These are phyloP conservation scores for Myotis vivesi DNA, from an alignment of 2,797 vertebrate species.

Conservation along the genomic window DNA sequence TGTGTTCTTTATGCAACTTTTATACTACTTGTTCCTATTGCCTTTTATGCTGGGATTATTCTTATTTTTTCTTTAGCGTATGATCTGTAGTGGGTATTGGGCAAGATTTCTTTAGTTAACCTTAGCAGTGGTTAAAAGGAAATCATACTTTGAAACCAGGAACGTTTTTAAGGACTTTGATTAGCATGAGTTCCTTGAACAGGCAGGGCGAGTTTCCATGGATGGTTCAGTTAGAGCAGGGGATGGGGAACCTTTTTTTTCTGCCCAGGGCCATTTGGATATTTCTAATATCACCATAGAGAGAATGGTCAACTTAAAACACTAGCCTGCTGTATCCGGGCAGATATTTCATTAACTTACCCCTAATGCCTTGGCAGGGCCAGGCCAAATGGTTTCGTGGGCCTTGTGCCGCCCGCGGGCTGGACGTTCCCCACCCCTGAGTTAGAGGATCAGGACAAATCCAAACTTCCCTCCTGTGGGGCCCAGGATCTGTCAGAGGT, in stretches of 20 bases:
- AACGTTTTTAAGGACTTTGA: neutral
- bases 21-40: neutral
- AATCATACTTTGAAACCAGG: neutral
- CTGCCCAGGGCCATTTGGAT: no score
- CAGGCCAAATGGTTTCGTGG: no score
- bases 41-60: neutral
- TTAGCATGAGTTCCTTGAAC: neutral
- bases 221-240: neutral
- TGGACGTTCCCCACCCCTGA: no score
- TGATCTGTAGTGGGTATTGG: neutral
- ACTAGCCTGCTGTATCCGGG: no score
- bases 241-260: no score
- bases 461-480: neutral
- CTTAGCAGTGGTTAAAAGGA: neutral
- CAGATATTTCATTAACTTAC: no score
- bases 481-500: neutral
- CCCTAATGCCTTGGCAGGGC: no score
- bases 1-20: slow-evolving; percentile 48
- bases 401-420: no score
- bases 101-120: neutral
- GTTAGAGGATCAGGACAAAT: neutral
- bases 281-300: no score
- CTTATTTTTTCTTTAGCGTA: slow-evolving; percentile 25
- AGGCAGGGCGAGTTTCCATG: neutral
- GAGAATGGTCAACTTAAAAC: no score